Percentiles rank a stretch among this genome's conserved stretches.
Conservation (phyloP, 2,888 invertebrate species). For the Phania funesta region DNA sequence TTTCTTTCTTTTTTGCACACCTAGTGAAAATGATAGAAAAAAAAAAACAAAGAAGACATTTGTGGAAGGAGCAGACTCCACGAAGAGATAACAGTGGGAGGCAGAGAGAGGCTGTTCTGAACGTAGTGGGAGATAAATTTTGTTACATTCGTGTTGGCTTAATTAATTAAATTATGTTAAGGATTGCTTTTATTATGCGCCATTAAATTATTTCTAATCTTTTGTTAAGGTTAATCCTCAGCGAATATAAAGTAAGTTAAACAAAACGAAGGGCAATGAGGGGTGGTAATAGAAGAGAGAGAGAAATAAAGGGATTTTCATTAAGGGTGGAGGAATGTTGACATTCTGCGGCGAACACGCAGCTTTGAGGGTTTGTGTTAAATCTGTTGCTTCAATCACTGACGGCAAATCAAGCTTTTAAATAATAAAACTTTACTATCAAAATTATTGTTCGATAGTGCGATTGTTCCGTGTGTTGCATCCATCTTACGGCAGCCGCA, state of each 20-base stretch:
- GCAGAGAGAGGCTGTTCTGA: not conserved
- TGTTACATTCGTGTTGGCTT: slow-evolving; percentile 59
- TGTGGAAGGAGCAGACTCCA: not conserved
- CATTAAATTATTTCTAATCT: slow-evolving; percentile 68
- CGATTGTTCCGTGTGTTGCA: no score
- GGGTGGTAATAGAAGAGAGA: not conserved
- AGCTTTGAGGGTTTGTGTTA: no score
- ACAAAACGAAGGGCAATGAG: not conserved
- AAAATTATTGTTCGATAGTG: no score
- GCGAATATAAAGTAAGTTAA: slow-evolving; percentile 8
- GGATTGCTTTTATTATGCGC: slow-evolving; percentile 64
- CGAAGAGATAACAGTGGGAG: no score
- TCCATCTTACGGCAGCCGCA: no score
- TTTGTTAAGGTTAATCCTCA: slow-evolving; percentile 65
- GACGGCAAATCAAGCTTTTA: no score
- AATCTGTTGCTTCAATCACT: no score
- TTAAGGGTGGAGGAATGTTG: no score
- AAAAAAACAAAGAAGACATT: not conserved
- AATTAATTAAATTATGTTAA: slow-evolving; percentile 68
- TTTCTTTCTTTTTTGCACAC: slow-evolving; percentile 9
- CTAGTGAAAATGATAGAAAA: not conserved
- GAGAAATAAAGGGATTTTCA: no score
- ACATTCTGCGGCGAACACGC: no score
- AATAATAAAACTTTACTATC: no score
- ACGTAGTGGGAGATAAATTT: slow-evolving; percentile 45